Conservation (phyloP, 2,797 vertebrate genomes). For the Selene dorsalis region DNA sequence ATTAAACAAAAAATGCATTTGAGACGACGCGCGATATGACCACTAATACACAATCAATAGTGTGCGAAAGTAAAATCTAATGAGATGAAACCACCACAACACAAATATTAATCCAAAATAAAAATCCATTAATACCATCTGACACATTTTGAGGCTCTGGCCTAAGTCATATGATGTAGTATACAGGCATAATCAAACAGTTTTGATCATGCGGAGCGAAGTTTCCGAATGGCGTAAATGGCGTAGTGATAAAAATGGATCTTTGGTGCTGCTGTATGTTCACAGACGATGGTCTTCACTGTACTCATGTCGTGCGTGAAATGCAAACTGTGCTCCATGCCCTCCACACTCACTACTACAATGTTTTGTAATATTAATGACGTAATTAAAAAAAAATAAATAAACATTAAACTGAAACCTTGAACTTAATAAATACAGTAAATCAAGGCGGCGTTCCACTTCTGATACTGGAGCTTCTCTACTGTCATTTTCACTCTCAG, state of each 20-base stretch:
- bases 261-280: neutral
- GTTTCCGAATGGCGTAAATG: neutral
- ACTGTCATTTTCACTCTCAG: conserved; percentile 44
- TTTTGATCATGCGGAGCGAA: neutral
- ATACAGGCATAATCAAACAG: neutral
- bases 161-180: neutral
- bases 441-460: neutral
- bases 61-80: neutral
- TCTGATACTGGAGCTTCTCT: conserved; percentile 1
- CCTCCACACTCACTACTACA: neutral
- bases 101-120: neutral
- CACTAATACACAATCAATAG: neutral
- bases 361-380: neutral
- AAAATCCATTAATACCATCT: no score
- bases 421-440: conserved; percentile 11
- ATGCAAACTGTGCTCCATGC: neutral
- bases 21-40: neutral
- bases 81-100: neutral
- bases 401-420: neutral
- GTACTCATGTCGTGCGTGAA: neutral
- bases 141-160: neutral
- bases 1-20: neutral
- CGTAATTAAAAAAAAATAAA: neutral
- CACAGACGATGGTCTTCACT: neutral
- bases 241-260: neutral